phyloP scores from a whole-genome alignment of 2,113 vertebrate species.

The Coptodon rendalli region DNA sequence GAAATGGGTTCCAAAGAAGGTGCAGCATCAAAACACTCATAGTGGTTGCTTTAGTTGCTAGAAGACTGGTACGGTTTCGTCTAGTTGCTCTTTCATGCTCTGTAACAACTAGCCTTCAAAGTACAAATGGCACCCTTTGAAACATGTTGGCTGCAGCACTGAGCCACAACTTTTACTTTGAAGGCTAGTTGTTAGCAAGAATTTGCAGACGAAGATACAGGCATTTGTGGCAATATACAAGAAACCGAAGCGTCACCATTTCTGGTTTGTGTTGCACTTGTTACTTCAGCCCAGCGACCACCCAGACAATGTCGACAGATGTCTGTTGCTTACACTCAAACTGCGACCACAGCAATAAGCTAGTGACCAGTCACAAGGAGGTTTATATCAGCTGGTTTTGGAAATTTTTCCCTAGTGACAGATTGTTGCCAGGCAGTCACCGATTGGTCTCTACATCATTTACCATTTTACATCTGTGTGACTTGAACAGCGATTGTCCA shows the following conservation, averaged over 20 bases:
- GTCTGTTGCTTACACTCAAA: background rate
- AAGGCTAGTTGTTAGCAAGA: background rate
- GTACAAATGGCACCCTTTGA: background rate
- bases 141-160: background rate
- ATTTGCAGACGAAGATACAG: background rate
- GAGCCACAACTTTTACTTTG: background rate
- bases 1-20: background rate
- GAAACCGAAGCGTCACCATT: background rate
- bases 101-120: background rate
- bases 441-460: background rate
- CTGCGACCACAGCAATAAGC: background rate
- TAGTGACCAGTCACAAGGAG: background rate
- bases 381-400: background rate
- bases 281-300: background rate
- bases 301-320: background rate
- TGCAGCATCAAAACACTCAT: background rate
- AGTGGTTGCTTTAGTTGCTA: background rate
- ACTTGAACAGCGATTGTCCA: background rate
- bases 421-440: background rate
- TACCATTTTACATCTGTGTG: background rate
- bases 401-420: background rate
- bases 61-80: background rate
- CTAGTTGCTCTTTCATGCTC: background rate
- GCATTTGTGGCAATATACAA: background rate
- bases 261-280: background rate